Evolutionary conservation across 2,797 vertebrate genomes (phyloP), one percentile per base, ranked within the genome.

Genomic region (Tenualosa thibaudeaui): DNA sequence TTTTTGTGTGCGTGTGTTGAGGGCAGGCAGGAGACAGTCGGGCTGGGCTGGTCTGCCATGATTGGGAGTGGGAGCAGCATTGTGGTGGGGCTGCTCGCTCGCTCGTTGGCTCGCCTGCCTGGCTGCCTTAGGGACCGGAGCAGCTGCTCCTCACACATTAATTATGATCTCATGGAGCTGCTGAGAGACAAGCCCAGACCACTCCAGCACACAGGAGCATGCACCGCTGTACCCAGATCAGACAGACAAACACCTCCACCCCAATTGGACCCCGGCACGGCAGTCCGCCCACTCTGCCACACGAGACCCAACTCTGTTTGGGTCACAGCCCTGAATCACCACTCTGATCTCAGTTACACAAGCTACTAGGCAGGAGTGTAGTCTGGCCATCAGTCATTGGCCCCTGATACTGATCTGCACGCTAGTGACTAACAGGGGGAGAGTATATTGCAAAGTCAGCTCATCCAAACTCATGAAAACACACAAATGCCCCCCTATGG

Each of bases 181-280:
- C 53, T 71, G 86, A 86, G 83, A 84, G 86, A 86, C 83, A 82
- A 81, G 85, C 84, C 81, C 54, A 60, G 78, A 86, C 85, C 85
- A 81, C 83, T 81, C 82, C 71, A 40, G 71, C 37, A 43, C 37
- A 19, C 71, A 78, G 37, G 62, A 68, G 62, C 68, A 43, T 15
- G 37, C 60, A 7, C 7, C 40, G 7, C 71, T 78, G 71, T 15
- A 22, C 37, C 71, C 71, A 46, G 71, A 43, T 78, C 71, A 78
- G 71, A 19, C 37, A 40, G 40, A 46, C 37, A 46, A 78, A 78
- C 71, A 46, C 71, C 15, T 43, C 17, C 71, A 46, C 71, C 31
- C 13, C 31, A 6, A 19, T 37, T 7, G 15, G 68, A 75, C 68
- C 31, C 50, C 3, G 10, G 22, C 65, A 31, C 26, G 10, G 65